A percentile compares a stretch with the other conserved stretches of the same genome.
Evolutionary conservation across 2,797 vertebrate species (phyloP).

Genomic region (Odontamblyopus rebecca): DNA sequence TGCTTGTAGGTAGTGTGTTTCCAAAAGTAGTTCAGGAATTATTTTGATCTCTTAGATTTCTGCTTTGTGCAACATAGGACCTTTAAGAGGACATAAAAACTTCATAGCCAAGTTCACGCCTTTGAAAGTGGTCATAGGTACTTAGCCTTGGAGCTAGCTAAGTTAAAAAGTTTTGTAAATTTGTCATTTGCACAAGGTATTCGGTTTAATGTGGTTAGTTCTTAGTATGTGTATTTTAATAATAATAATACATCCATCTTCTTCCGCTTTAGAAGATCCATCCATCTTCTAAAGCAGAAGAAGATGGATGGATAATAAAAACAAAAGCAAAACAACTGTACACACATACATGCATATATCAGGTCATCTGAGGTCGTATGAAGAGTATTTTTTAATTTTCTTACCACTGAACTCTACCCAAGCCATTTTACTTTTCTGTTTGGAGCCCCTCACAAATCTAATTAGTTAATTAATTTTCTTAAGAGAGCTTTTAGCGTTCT

Average conservation of each 20-base stretch:
- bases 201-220: background rate
- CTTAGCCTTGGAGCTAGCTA: background rate
- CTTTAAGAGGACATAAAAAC: slow-evolving; percentile 2
- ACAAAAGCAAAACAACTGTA: background rate
- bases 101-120: background rate
- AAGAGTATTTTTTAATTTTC: background rate
- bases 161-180: no score
- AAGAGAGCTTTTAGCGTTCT: no score
- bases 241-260: background rate
- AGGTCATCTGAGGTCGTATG: background rate
- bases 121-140: background rate
- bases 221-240: background rate
- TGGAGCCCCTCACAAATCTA: background rate
- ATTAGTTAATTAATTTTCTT: no score
- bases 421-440: background rate
- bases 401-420: background rate
- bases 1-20: slow-evolving; percentile 21
- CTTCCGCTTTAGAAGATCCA: no score
- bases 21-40: background rate
- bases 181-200: background rate
- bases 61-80: no score
- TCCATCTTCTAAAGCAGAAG: no score
- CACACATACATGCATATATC: background rate
- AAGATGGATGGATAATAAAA: background rate
- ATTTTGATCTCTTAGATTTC: no score